Conservation (phyloP, 2,888 invertebrate genomes). For the Tiphia femorata region DNA sequence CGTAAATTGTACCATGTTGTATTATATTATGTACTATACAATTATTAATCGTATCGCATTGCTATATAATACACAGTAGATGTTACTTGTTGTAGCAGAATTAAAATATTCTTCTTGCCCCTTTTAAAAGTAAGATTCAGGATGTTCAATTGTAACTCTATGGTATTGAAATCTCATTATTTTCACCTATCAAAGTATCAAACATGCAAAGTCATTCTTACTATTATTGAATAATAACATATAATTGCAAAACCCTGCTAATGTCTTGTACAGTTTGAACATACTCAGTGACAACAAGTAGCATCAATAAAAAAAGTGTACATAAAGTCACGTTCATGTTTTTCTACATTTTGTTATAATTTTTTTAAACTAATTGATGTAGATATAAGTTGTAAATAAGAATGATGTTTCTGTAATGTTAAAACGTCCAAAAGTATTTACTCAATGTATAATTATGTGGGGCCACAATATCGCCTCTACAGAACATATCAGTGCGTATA, state of each 20-base stretch:
- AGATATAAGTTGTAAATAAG: slow-evolving; percentile 47
- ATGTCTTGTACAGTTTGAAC: slow-evolving; percentile 13
- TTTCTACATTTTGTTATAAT: slow-evolving; percentile 64
- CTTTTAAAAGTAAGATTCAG: slow-evolving; percentile 9
- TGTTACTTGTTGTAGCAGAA: slow-evolving; percentile 43
- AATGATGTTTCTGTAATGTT: slow-evolving; percentile 30
- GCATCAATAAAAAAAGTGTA: slow-evolving; percentile 45
- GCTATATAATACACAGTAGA: slow-evolving; percentile 21
- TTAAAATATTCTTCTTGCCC: slow-evolving; percentile 26
- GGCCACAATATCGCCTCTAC: slow-evolving; percentile 31
- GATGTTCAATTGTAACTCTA: slow-evolving; percentile 14
- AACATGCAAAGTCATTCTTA: too few relatives aligned
- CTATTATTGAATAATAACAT: too few relatives aligned
- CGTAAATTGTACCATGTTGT: slow-evolving; percentile 50
- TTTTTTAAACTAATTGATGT: slow-evolving; percentile 45
- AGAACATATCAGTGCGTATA: slow-evolving; percentile 45
- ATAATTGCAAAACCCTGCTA: too few relatives aligned
- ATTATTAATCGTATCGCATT: slow-evolving; percentile 35
- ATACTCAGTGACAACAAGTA: slow-evolving; percentile 33
- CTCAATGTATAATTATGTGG: slow-evolving; percentile 38
- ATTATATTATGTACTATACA: slow-evolving; percentile 53
- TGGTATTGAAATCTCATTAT: too few relatives aligned
- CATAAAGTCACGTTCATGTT: slow-evolving; percentile 56
- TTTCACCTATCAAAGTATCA: too few relatives aligned
- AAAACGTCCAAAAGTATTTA: slow-evolving; percentile 45